Conservation (phyloP, 2,888 invertebrate genomes). For the Ametastegia equiseti region DNA sequence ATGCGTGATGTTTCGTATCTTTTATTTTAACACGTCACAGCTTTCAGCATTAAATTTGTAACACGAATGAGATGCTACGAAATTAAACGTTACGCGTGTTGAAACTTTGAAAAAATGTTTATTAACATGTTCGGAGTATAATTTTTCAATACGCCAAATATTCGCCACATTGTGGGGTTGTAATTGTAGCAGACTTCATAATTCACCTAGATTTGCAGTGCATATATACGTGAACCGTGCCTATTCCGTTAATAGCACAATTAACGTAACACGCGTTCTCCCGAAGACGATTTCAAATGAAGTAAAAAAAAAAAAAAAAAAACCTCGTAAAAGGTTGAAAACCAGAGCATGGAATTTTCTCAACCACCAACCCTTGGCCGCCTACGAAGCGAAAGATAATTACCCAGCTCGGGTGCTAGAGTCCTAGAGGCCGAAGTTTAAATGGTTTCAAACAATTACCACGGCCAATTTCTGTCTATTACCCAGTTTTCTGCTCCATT, state of each 20-base stretch:
- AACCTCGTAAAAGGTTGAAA: not conserved
- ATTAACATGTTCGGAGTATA: no score
- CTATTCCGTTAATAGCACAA: not conserved
- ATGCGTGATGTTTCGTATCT: no score
- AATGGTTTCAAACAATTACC: slow-evolving; percentile 67
- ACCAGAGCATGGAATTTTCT: slow-evolving; percentile 25
- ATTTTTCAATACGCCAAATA: no score
- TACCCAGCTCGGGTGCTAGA: slow-evolving; percentile 57
- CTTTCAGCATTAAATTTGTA: no score
- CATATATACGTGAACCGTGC: no score
- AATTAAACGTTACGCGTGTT: no score
- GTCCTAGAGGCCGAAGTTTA: slow-evolving; percentile 54
- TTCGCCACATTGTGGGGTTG: no score
- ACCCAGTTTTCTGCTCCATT: slow-evolving; percentile 64
- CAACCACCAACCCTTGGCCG: slow-evolving; percentile 42
- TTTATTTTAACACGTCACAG: no score
- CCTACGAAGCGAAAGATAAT: slow-evolving; percentile 59
- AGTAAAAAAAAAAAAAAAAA: not conserved
- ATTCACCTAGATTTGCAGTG: no score
- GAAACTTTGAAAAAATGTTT: no score
- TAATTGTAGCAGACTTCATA: no score
- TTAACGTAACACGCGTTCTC: not conserved
- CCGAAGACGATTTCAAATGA: not conserved
- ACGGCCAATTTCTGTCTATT: slow-evolving; percentile 65
- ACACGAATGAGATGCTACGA: no score